Conservation (phyloP, 2,888 invertebrate species). For the Psococerastis gibbosa region DNA sequence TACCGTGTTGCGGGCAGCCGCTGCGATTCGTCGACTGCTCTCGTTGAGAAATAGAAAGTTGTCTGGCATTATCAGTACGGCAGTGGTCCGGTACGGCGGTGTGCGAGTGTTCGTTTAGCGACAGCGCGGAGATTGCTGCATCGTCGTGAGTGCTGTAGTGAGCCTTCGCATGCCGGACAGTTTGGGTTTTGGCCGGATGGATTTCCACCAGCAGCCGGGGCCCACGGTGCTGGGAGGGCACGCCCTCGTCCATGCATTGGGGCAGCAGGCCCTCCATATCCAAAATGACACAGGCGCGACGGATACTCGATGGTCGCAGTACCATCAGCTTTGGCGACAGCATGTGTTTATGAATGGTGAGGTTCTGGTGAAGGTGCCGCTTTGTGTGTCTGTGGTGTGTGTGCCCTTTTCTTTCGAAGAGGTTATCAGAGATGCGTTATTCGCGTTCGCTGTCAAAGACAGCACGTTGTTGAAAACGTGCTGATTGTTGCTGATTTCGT, state of each 20-base stretch:
- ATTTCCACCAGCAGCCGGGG: background rate
- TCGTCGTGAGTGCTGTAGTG: background rate
- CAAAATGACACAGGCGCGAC: constrained; percentile 17
- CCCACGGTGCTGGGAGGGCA: background rate
- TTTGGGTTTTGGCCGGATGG: constrained; percentile 1
- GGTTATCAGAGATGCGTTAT: no score
- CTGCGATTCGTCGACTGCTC: no score
- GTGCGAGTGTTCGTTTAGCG: background rate
- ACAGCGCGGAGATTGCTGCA: background rate
- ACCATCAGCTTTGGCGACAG: constrained; percentile 59
- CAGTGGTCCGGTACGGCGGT: background rate
- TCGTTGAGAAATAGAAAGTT: background rate
- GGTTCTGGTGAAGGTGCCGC: no score
- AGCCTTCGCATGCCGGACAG: background rate
- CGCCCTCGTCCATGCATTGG: background rate
- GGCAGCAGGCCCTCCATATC: background rate
- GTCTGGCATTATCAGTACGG: background rate
- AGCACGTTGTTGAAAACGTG: no score
- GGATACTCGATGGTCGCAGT: constrained; percentile 43
- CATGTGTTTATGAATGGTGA: constrained; percentile 60
- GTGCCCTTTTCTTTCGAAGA: no score
- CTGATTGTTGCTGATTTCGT: no score
- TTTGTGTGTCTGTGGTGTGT: no score
- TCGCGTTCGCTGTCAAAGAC: no score
- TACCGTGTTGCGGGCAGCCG: no score